phyloP scores from a whole-genome alignment of 1,140 invertebrate genomes.

The Drosophila nasuta region DNA sequence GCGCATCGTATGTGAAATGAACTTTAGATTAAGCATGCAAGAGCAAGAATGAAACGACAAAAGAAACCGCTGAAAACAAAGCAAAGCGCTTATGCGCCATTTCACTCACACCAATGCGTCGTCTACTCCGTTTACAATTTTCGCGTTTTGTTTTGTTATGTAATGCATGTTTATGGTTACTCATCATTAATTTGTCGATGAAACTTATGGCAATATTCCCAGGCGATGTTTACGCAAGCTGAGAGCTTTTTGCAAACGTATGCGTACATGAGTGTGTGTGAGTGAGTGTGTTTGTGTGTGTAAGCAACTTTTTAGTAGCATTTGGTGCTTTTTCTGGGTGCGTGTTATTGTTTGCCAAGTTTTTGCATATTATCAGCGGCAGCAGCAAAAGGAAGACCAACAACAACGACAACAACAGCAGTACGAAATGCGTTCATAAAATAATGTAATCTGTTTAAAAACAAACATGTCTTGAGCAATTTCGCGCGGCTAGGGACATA shows the following conservation, averaged over 20 bases:
- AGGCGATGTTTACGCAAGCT: slow-evolving; percentile 74
- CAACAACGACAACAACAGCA: slow-evolving; percentile 27
- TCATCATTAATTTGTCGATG: slow-evolving; percentile 82
- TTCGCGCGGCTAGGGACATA: slow-evolving; percentile 80
- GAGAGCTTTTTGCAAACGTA: slow-evolving; percentile 42
- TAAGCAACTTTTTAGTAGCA: slow-evolving; percentile 68
- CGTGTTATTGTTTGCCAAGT: slow-evolving; percentile 82
- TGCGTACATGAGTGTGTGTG: slow-evolving; percentile 7
- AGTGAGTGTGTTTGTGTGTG: slow-evolving; percentile 11
- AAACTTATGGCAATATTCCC: slow-evolving; percentile 81
- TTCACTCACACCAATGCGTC: neutral
- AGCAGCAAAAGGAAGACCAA: slow-evolving; percentile 45
- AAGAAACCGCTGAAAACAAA: slow-evolving; percentile 44
- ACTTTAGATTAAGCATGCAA: slow-evolving; percentile 56
- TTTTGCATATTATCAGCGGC: slow-evolving; percentile 79
- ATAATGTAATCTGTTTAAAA: slow-evolving; percentile 83
- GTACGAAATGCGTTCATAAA: slow-evolving; percentile 76
- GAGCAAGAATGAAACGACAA: slow-evolving; percentile 42
- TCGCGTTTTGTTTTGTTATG: slow-evolving; percentile 74
- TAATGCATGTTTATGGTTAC: slow-evolving; percentile 80
- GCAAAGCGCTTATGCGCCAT: neutral
- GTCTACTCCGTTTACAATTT: slow-evolving; percentile 30
- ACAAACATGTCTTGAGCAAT: slow-evolving; percentile 82
- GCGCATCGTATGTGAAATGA: slow-evolving; percentile 45
- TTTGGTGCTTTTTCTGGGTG: slow-evolving; percentile 73